Base-by-base conservation (phyloP, 2,888 invertebrate species). In the Mesorhabditis belari region DNA sequence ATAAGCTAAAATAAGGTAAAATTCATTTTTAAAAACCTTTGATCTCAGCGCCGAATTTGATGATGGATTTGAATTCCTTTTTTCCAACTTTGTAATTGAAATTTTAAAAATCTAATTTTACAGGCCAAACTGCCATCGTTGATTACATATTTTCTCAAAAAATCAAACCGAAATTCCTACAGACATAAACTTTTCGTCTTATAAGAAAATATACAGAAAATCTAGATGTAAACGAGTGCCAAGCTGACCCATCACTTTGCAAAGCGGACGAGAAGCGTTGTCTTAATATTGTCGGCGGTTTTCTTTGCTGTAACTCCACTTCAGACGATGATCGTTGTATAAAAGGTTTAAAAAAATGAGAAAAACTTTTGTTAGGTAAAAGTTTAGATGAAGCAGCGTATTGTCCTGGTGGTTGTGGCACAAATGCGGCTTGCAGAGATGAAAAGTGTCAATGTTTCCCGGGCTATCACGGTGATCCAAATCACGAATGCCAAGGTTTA, bases 391-490 rank as follows among this genome's bases (percentile, higher is more conserved):
- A 76, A 63, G 77, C 77, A 6, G 76, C 71, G 5, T 77, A 66
- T 62, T 77, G 77, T 62, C 58, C 74, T 21, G 76, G 74, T 17
- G 75, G 76, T 19, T 78, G 78, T 58, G 77, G 76, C n/a, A 64
- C 65, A 57, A 67, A 76, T 56, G 76, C 78, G 19, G 60, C 70
- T 25, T 78, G 78, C 62, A 60, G 61, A 49, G 74, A 76, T 60
- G 60, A 68, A 44, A 73, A 87, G 77, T 94, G 93, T 83, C 86
- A 87, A 64, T 94, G 94, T 83, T 87, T 88, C 79, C 87, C 88
- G 71, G 92, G 91, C 81, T 93, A 88, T 83, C 89, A 90, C 44
- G 93, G 93, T 62, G 91, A 94, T 84, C 71, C 77, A 2, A 50
- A 61, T 25, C 63, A 67, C 21, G 70, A 69, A 44, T 78, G 78